Evolutionary conservation across 2,113 vertebrate genomes (phyloP).

Genomic region (Aspidoscelis tigris): DNA sequence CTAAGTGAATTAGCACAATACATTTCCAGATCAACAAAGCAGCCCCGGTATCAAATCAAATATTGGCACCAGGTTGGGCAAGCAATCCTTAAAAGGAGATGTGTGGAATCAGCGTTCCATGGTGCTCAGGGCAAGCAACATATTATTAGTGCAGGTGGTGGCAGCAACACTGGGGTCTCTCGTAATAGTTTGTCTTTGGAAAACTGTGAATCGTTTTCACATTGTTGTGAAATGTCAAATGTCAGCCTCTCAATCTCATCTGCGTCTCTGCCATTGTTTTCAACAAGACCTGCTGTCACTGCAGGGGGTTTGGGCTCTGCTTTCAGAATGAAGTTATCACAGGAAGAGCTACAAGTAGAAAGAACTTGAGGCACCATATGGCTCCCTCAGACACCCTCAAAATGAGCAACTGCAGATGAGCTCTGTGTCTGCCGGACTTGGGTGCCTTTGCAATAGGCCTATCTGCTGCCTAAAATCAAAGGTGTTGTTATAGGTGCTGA

Average conservation of each 20-base stretch:
- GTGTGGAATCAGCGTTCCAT: neutral
- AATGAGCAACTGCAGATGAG: neutral
- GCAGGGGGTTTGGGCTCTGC: constrained; percentile 21
- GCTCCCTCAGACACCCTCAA: neutral
- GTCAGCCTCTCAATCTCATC: constrained; percentile 46
- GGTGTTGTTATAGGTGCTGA: neutral
- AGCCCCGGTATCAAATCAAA: constrained; percentile 12
- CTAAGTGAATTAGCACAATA: constrained; percentile 13
- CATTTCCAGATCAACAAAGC: constrained; percentile 16
- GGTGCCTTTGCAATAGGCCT: neutral
- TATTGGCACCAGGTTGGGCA: neutral
- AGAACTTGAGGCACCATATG: neutral
- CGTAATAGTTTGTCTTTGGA: neutral
- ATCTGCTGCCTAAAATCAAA: neutral
- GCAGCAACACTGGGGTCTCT: constrained; percentile 39
- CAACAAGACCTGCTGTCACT: constrained; percentile 43
- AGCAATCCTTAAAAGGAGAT: neutral
- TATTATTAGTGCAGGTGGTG: constrained; percentile 16
- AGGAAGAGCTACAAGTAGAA: neutral
- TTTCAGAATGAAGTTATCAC: constrained; percentile 21
- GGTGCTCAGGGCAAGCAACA: neutral
- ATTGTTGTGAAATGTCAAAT: constrained; percentile 60
- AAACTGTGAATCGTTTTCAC: constrained; percentile 54
- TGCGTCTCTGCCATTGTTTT: constrained; percentile 46
- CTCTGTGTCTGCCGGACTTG: neutral